Evolutionary conservation across 2,888 invertebrate species (phyloP), one percentile per base, ranked within the genome.

Genomic region (Synergus laeviventris): DNA sequence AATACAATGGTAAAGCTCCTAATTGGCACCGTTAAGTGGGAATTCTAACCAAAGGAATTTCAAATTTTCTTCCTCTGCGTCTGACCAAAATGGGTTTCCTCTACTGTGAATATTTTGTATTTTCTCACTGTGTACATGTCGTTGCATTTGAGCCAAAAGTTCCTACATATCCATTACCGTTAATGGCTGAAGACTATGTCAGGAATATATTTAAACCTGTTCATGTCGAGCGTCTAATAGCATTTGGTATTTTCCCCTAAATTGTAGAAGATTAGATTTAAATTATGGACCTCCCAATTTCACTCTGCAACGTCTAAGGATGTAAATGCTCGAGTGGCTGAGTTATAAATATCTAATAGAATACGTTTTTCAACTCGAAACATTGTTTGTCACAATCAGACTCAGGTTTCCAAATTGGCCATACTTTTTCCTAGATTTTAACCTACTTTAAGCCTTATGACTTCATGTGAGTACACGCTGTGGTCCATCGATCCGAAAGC

Each of bases 361-460:
- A 21, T 21, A 56, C 12, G 5, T 56, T 56, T 56, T 56, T 12
- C 11, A 21, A 56, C 14, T 21, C 21, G 2, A 24, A 56, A 24
- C 21, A 56, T 21, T n/a, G n/a, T n/a, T 56, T 56, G 56, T 56
- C 56, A 56, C 56, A 24, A n/a, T 21, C 21, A 56, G 21, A 5
- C 56, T 56, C 21, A 24, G 14, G 11, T 18, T 24, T 21, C 11
- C 3, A 56, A 21, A 56, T 56, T 24, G 56, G 2, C 56, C 56
- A 56, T 56, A 3, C 1, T 24, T 56, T 56, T 56, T 21, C 56
- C 21, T 56, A 45, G 16, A 66, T 66, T 66, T 64, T 45, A 66
- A 66, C 66, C 66, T 66, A 66, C 66, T 66, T 66, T 45, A 66
- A 45, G 45, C 42, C 42, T 66, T 45, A 49, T 66, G 21, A 66